A percentile compares a stretch with the other conserved stretches of the same genome.
These are phyloP conservation scores for Hedychridium roseum DNA, from an alignment of 2,888 invertebrate genomes.

Conservation along the genomic window DNA sequence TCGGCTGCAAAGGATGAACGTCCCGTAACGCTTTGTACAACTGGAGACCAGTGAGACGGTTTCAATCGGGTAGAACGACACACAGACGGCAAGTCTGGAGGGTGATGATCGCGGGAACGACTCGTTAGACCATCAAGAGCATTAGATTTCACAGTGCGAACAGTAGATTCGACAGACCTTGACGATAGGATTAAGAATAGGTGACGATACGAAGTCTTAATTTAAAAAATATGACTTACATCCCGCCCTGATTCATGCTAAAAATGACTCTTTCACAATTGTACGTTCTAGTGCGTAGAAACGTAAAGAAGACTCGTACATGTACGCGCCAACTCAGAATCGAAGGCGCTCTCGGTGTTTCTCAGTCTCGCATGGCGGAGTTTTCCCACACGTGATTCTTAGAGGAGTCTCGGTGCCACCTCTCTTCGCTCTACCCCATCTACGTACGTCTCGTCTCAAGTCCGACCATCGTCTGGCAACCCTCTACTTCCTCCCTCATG, in stretches of 20 bases:
- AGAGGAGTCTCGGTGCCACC: constrained; percentile 13
- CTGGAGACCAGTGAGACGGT: constrained; percentile 57
- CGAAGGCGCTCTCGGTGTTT: constrained; percentile 53
- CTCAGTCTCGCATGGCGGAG: constrained; percentile 58
- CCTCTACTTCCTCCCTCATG: constrained; percentile 5
- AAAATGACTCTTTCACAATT: no score
- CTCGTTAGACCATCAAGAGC: constrained; percentile 39
- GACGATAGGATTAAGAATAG: constrained; percentile 41
- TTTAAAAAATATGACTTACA: no score
- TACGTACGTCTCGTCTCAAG: no score
- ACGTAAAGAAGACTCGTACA: constrained; percentile 11
- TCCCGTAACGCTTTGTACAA: no score
- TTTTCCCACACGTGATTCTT: constrained; percentile 54
- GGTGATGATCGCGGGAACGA: constrained; percentile 24
- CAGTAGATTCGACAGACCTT: constrained; percentile 31
- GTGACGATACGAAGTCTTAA: no score
- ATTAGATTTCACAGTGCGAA: constrained; percentile 52
- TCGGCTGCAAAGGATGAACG: no score
- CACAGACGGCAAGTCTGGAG: constrained; percentile 17
- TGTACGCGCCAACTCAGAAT: constrained; percentile 48
- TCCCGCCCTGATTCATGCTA: no score
- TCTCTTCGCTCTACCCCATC: constrained; percentile 26
- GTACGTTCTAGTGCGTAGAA: no score
- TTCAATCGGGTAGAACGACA: constrained; percentile 49
- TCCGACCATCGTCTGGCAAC: no score